phyloP scores from a whole-genome alignment of 2,797 vertebrate species.

The Hydrophis major region DNA sequence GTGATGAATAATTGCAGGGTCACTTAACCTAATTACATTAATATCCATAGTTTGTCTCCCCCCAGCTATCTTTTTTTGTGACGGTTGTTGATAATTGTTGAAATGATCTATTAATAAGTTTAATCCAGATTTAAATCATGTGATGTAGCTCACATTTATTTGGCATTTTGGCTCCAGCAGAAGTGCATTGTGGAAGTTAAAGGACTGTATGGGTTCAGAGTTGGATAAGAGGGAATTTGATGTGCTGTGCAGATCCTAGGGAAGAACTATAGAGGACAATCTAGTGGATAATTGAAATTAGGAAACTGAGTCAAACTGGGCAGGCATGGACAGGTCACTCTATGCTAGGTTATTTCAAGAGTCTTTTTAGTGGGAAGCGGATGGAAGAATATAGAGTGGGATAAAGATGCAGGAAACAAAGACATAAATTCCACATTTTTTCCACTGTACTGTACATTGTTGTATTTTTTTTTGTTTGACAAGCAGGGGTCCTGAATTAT shows the following conservation, averaged over 20 bases:
- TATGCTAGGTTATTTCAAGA: neutral
- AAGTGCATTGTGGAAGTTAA: constrained; percentile 28
- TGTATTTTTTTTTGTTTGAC: neutral
- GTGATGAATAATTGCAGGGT: constrained; percentile 50
- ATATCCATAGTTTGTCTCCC: constrained; percentile 16
- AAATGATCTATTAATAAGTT: constrained; percentile 33
- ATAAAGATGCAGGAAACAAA: neutral
- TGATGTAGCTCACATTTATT: constrained; percentile 43
- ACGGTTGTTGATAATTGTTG: neutral
- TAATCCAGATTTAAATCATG: constrained; percentile 26
- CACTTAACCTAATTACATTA: constrained; percentile 46
- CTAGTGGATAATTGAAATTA: neutral
- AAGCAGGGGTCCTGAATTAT: neutral
- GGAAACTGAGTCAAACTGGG: neutral
- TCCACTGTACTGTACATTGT: neutral
- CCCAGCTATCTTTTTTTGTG: constrained; percentile 20
- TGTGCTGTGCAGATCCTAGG: neutral
- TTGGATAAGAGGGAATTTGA: accelerated
- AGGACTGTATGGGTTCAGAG: constrained; percentile 31
- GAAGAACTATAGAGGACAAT: neutral
- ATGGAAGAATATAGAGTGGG: neutral
- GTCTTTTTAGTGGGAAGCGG: neutral
- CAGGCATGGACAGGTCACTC: neutral
- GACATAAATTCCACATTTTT: neutral
- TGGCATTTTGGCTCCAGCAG: constrained; percentile 39